Evolutionary conservation across 2,113 vertebrate genomes (phyloP), one percentile per base, ranked within the genome.

Genomic region (Picathartes gymnocephalus): DNA sequence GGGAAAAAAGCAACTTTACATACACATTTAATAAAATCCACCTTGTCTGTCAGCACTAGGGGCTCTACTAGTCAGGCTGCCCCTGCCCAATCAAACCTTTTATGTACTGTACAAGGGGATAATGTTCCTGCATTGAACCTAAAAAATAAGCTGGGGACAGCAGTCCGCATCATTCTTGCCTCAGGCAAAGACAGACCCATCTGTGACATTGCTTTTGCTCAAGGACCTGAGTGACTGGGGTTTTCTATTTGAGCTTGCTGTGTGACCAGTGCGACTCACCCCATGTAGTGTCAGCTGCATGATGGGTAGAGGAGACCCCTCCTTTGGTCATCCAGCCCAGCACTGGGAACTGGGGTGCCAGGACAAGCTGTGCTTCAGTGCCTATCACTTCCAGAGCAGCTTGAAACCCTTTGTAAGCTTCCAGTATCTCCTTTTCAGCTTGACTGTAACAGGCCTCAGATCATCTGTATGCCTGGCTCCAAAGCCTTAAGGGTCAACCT

Each of bases 221-320:
- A 45, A 61, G 19, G 8, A n/a, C 23, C 10, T 53, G 33, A 45
- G n/a, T 14, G 28, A 24, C 23, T 39, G n/a, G 4, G 12, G n/a
- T 47, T 40, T 61, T 8, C 64, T 30, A 2, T n/a, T 21, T 47
- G 15, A 37, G 39, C 33, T 16, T 24, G 33, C 37, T 33, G 3
- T 24, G 13, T 0, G 0, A 39, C 23, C 57, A n/a, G 23, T 17
- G 28, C 0, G 1, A 61, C 28, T 47, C 56, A 39, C 19, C 45
- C 7, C 64, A 62, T 0, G 0, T 5, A n/a, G 13, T 20, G 39
- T 30, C 72, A 70, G 23, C 28, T 4, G 15, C 18, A 28, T 11
- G 28, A 30, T n/a, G 13, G n/a, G 5, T 16, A 24, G 19, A 53
- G 27, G 19, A 78, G 8, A 78, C 15, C 4, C 28, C 28, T 68